Conservation (phyloP, 2,113 vertebrate genomes). For the Polypterus bichir region DNA sequence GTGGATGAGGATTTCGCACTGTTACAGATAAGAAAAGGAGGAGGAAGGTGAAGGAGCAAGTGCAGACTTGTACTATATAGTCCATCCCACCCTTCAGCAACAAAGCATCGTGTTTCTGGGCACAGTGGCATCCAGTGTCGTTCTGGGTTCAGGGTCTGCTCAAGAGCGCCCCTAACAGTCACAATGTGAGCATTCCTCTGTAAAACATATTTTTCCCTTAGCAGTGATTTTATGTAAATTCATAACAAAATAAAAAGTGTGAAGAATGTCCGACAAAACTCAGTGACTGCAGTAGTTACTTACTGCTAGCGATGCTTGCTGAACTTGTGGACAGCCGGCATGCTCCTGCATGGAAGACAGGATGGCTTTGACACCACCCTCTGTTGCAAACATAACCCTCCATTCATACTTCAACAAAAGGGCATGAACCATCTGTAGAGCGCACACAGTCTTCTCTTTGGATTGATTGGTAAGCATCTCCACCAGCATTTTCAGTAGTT, state of each 20-base stretch:
- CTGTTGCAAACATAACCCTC: conserved; percentile 72
- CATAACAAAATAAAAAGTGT: not conserved
- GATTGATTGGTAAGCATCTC: conserved; percentile 60
- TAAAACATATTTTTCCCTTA: too few species aligned
- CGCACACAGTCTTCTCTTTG: conserved; percentile 52
- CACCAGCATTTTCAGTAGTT: conserved; percentile 69
- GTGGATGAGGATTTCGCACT: too few species aligned
- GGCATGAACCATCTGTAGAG: conserved; percentile 59
- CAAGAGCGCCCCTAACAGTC: too few species aligned
- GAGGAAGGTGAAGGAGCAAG: too few species aligned
- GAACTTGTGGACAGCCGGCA: conserved; percentile 47
- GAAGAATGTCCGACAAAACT: not conserved
- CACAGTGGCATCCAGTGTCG: too few species aligned
- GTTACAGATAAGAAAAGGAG: too few species aligned
- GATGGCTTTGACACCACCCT: conserved; percentile 75
- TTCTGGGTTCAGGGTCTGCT: too few species aligned
- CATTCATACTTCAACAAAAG: conserved; percentile 70
- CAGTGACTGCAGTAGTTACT: conserved; percentile 26
- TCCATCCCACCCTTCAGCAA: too few species aligned
- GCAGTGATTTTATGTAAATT: too few species aligned
- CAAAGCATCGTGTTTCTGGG: too few species aligned
- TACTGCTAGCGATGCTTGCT: conserved; percentile 77
- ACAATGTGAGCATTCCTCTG: too few species aligned
- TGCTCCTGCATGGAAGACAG: conserved; percentile 77
- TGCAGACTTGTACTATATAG: too few species aligned